Base-by-base conservation (phyloP, 2,888 invertebrate genomes). In the Nomada lathburiana region DNA sequence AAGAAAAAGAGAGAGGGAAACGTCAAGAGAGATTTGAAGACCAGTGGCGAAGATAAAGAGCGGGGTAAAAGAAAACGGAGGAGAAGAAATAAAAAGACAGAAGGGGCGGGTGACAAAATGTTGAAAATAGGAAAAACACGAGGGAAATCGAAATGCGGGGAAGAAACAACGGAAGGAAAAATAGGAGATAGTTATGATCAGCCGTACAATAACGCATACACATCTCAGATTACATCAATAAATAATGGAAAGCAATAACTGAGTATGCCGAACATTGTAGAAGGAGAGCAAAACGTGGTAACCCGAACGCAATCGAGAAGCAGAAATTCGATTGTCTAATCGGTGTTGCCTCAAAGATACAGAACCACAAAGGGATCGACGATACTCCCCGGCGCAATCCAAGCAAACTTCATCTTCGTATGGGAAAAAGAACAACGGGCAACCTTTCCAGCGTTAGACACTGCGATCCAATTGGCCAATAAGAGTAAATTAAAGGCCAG, bases 401-500 rank as follows among this genome's bases (percentile, higher is more conserved):
- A n/a, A 78, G 69, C 70, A 70, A 80, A 83, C 84, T 85, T 88
- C 81, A 83, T 85, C 86, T 78, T 79, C 69, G 73, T 76, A 76
- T 29, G 69, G 60, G 63, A 67, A 53, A 70, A 80, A 53, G 59
- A 63, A 70, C 53, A 69, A 47, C 18, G 76, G 76, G 82, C 83
- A 88, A 85, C 83, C 77, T 73, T 77, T 69, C 73, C 73, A 47
- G 57, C 55, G 76, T 42, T 47, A 55, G 64, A 67, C 70, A 75
- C 50, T 47, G 82, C 82, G 77, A 85, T 85, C 82, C 77, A 72
- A 79, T 76, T 83, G 44, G 60, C 76, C 82, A 85, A 85, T 82
- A 81, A 78, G 82, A 86, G 82, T 87, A 85, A 88, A 88, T 88
- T 88, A 88, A 86, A 88, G 47, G 70, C 73, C 75, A n/a, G 64